Conservation (phyloP, 2,888 invertebrate genomes). For the Micropterix aruncella region DNA sequence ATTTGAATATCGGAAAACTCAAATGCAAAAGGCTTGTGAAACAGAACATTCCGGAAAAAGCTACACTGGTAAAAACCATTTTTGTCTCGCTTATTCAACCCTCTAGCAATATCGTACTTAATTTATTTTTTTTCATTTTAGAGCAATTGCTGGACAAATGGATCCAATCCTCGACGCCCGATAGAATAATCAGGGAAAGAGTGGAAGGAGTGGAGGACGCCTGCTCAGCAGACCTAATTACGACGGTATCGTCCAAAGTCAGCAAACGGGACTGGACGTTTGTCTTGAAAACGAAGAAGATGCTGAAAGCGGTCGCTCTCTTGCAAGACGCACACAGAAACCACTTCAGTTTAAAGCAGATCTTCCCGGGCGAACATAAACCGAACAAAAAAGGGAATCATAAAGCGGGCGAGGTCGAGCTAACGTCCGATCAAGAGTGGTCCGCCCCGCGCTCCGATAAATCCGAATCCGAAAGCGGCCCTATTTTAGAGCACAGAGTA, state of each 20-base stretch:
- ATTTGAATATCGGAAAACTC: slow-evolving; percentile 51
- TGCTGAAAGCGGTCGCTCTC: slow-evolving; percentile 46
- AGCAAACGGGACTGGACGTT: slow-evolving; percentile 47
- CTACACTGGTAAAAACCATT: slow-evolving; percentile 18
- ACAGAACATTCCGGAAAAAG: slow-evolving; percentile 50
- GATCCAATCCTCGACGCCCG: slow-evolving; percentile 45
- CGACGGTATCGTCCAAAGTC: slow-evolving; percentile 46
- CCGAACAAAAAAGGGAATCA: slow-evolving; percentile 11
- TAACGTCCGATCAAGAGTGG: slow-evolving; percentile 41
- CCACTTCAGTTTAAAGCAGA: slow-evolving; percentile 47
- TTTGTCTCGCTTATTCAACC: background rate
- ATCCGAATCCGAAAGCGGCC: slow-evolving; percentile 13
- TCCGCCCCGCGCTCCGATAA: slow-evolving; percentile 17
- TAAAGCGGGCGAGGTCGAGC: slow-evolving; percentile 20
- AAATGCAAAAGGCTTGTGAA: slow-evolving; percentile 46
- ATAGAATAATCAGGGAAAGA: slow-evolving; percentile 45
- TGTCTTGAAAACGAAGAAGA: slow-evolving; percentile 33
- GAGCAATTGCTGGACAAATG: slow-evolving; percentile 53
- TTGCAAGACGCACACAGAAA: slow-evolving; percentile 56
- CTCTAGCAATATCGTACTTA: background rate
- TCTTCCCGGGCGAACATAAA: slow-evolving; percentile 17
- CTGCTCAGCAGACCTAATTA: slow-evolving; percentile 42
- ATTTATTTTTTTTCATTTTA: slow-evolving; percentile 12
- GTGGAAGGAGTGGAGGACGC: slow-evolving; percentile 43
- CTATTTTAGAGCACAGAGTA: slow-evolving; percentile 26